Evolutionary conservation across 2,113 vertebrate species (phyloP).

Genomic region (Geothlypis trichas): DNA sequence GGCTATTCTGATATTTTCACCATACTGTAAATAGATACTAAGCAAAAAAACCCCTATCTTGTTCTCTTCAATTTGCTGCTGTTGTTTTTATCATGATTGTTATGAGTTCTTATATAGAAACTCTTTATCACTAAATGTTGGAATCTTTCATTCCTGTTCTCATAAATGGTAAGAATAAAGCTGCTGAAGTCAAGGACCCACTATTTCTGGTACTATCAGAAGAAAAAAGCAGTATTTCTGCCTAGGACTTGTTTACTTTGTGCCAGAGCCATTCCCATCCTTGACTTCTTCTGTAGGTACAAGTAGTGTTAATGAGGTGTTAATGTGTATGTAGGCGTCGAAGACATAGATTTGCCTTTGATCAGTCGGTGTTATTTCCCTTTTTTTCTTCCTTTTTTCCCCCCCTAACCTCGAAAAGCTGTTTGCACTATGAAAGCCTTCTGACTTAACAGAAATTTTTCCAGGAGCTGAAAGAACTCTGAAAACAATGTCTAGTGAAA

Average conservation of each 20-base stretch:
- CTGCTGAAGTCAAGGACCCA: neutral
- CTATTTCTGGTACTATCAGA: neutral
- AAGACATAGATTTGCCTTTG: neutral
- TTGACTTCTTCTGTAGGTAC: neutral
- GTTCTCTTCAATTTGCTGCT: neutral
- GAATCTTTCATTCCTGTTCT: neutral
- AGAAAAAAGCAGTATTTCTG: neutral
- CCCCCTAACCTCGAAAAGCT: neutral
- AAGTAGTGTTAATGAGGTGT: constrained; percentile 22
- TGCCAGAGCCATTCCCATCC: neutral
- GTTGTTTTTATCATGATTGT: neutral
- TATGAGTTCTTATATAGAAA: neutral
- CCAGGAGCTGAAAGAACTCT: constrained; percentile 24
- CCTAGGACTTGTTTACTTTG: neutral
- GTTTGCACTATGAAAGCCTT: constrained; percentile 8
- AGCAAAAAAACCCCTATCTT: fast-evolving
- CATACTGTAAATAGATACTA: neutral
- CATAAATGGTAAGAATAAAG: neutral
- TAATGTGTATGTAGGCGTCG: neutral
- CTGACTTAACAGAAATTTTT: constrained; percentile 49
- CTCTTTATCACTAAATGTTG: neutral
- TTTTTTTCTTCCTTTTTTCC: neutral
- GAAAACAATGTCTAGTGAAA: constrained; percentile 8
- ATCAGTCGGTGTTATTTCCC: neutral
- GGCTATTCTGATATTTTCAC: neutral